Base-by-base conservation (phyloP, 2,797 vertebrate species). In the Pangasius krempfi region DNA sequence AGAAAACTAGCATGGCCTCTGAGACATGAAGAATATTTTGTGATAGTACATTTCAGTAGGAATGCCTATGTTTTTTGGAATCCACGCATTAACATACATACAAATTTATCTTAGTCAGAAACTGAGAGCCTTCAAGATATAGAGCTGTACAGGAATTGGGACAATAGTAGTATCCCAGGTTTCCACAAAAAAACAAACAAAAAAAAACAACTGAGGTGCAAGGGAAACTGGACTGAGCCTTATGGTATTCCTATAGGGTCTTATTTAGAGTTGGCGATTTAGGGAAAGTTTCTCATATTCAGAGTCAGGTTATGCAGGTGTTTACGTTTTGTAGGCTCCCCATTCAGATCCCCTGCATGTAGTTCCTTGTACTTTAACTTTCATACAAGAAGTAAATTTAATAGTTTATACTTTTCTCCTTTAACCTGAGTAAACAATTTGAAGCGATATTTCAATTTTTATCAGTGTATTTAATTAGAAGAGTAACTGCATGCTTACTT, bases 1-100 rank as follows among this genome's bases (percentile, higher is more conserved):
- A 88, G 88, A 75, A 89, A 90, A 87, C 88, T 56, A 85, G 68
- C 75, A 50, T 73, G 87, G 70, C 54, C 87, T 88, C 72, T 22
- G 10, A 89, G 88, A 76, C 81, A 16, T 27, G 30, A 84, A 33
- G 78, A 87, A 86, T 62, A 83, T 83, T 88, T 88, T 47, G 30
- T 50, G 30, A 58, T 58, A 7, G 18, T 52, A 10, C 13, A 16
- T 44, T 47, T 68, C n/a, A 50, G 27, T 66, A 20, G 40, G 25
- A 82, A 83, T 10, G 47, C 18, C 18, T 44, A 44, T 44, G 40
- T 58, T n/a, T 56, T n/a, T 64, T 14, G 5, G 0, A 82, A 64
- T 52, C 20, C 40, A 54, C 58, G 27, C 25, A 64, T 78, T 37
- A 50, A 40, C 56, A 52, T 79, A 8, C 33, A 75, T 83, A 66